Conservation (phyloP, 2,888 invertebrate genomes). For the Drosophila nr. medialis region DNA sequence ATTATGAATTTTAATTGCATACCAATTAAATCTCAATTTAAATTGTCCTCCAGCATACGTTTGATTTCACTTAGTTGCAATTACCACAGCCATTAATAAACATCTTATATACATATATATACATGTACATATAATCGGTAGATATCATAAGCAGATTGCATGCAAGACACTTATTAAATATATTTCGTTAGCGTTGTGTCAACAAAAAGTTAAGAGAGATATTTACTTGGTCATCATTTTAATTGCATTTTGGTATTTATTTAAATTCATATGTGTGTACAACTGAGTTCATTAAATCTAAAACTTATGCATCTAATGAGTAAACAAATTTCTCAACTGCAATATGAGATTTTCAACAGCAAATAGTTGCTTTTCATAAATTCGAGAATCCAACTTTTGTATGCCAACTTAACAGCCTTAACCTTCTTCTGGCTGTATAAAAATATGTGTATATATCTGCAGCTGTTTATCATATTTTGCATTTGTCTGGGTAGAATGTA, state of each 20-base stretch:
- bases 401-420: not conserved
- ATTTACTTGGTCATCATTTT: conserved; percentile 9
- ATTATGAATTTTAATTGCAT: conserved; percentile 75
- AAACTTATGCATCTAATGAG: not conserved
- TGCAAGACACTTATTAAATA: not conserved
- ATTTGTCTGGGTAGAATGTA: conserved; percentile 21
- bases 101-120: not conserved
- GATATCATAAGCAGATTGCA: conserved; percentile 20
- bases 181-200: not conserved
- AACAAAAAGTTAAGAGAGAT: conserved; percentile 1
- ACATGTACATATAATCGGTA: not conserved
- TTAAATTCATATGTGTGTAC: not conserved
- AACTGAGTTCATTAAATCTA: not conserved
- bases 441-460: not conserved
- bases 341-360: not conserved
- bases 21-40: conserved; percentile 73
- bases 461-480: not conserved
- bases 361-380: not conserved
- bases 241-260: conserved; percentile 23
- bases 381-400: not conserved
- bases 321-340: not conserved
- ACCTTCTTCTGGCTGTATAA: not conserved
- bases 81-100: conserved; percentile 50
- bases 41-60: conserved; percentile 22
- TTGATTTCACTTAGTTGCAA: conserved; percentile 45